Base-by-base conservation (phyloP, 2,797 vertebrate genomes). In the Tamandua tetradactyla region DNA sequence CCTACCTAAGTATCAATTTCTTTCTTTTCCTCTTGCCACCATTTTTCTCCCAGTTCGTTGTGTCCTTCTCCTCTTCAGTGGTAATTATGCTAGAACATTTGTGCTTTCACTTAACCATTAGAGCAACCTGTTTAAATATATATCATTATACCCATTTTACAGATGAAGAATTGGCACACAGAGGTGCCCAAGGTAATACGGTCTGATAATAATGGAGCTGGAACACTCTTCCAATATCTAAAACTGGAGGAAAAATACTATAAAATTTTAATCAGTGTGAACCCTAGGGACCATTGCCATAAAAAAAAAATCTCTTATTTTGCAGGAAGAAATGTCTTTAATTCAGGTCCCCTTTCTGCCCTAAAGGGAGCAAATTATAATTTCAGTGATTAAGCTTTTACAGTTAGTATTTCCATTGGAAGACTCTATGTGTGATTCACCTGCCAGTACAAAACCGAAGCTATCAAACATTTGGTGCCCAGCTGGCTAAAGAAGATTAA, bases 401-500 rank as follows among this genome's bases (percentile, higher is more conserved):
- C 80, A 85, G 84, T 89, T 37, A 76, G 57, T 89, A 76, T 95
- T 95, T 95, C 89, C 66, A 72, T 74, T 72, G 93, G 52, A 96
- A 93, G 49, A 75, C 64, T 81, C 68, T 89, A 40, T 69, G 69
- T 93, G 93, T 91, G 91, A 80, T 91, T 97, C 93, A 93, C 84
- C 80, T 93, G 87, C 87, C 76, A 75, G 80, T 76, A 82, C 68
- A 91, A 93, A 89, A 81, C 72, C 32, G 59, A 90, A 91, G 57
- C 93, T 89, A 84, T 91, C 75, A 82, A 92, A 92, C 81, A 79
- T 76, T 96, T 94, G 89, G 93, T 94, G 64, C 92, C 93, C 92
- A 95, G 78, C 92, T 97, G 94, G 72, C 92, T 95, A 74, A 87
- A 91, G 80, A 89, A 96, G 96, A 94, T 96, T 94, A 96, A 95